Percentiles rank a stretch among this genome's conserved stretches.
These are phyloP conservation scores for Pangasius krempfi DNA, from an alignment of 2,797 vertebrate genomes.

Conservation along the genomic window DNA sequence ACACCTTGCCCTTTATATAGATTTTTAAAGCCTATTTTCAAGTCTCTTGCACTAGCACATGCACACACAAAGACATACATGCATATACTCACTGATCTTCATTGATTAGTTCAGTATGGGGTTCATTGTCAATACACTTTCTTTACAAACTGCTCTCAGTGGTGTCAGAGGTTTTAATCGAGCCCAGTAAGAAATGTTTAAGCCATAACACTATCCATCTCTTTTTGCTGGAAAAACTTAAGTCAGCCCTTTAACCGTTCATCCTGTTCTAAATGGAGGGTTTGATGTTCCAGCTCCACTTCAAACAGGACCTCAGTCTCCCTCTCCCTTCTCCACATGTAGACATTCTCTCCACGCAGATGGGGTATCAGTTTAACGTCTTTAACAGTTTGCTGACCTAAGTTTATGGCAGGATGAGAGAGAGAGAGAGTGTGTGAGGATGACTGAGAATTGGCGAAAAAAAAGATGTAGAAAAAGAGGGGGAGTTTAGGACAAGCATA, in stretches of 20 bases:
- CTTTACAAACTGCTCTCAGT: slow-evolving; percentile 31
- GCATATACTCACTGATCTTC: background rate
- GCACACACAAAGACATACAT: slow-evolving; percentile 11
- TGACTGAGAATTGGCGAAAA: background rate
- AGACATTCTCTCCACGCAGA: slow-evolving; percentile 67
- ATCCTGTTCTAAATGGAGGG: slow-evolving; percentile 45
- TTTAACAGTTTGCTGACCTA: slow-evolving; percentile 65
- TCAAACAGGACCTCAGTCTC: slow-evolving; percentile 39
- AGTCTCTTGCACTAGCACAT: background rate
- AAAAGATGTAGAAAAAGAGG: slow-evolving; percentile 21
- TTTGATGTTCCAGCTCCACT: slow-evolving; percentile 47
- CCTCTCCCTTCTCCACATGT: slow-evolving; percentile 44
- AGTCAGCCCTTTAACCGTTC: slow-evolving; percentile 38
- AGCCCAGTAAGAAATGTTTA: slow-evolving; percentile 35
- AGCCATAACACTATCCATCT: slow-evolving; percentile 52
- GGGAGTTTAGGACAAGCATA: slow-evolving; percentile 6
- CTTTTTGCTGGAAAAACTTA: slow-evolving; percentile 37
- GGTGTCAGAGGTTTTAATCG: slow-evolving; percentile 36
- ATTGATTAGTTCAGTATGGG: slow-evolving; percentile 27
- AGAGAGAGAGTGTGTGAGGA: background rate
- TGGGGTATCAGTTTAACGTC: slow-evolving; percentile 56
- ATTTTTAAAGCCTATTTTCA: background rate
- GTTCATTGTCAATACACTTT: slow-evolving; percentile 22
- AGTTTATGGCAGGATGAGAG: slow-evolving; percentile 65
- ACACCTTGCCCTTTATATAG: background rate